Percentiles rank a stretch among this genome's conserved stretches.
Conservation (phyloP, 1,140 invertebrate genomes). For the Rhagoletis zephyria region DNA sequence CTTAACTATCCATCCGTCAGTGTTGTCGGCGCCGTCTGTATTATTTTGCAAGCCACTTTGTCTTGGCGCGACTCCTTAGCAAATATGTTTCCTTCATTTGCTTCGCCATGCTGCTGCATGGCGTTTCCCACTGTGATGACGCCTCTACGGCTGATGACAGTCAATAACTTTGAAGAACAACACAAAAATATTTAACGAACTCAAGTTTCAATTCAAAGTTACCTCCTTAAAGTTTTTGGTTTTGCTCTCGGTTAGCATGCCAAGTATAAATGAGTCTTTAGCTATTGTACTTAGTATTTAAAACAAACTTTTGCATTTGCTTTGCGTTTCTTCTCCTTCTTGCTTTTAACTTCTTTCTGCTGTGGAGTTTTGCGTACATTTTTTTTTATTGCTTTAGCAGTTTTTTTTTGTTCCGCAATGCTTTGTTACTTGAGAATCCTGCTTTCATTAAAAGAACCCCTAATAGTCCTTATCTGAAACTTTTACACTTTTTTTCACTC, state of each 20-base stretch:
- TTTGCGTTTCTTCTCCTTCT: neutral
- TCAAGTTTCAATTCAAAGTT: constrained; percentile 17
- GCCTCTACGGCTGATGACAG: neutral
- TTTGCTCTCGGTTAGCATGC: neutral
- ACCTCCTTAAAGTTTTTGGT: neutral
- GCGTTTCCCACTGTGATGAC: neutral
- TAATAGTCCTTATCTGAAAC: neutral
- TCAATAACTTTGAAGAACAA: neutral
- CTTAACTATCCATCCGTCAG: neutral
- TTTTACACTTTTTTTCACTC: neutral
- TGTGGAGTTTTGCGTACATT: neutral
- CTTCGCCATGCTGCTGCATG: neutral
- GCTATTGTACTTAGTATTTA: no score
- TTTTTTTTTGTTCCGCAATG: neutral
- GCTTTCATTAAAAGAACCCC: neutral
- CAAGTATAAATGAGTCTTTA: neutral
- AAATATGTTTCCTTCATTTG: neutral
- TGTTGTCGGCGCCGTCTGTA: neutral
- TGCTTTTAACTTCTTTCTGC: no score
- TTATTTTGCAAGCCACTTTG: constrained; percentile 27
- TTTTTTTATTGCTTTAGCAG: no score
- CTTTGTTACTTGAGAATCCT: neutral
- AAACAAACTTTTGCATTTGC: neutral
- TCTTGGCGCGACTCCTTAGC: neutral
- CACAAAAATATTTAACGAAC: neutral